Evolutionary conservation across 2,888 invertebrate genomes (phyloP).

Genomic region (Pharmacophagus antenor): DNA sequence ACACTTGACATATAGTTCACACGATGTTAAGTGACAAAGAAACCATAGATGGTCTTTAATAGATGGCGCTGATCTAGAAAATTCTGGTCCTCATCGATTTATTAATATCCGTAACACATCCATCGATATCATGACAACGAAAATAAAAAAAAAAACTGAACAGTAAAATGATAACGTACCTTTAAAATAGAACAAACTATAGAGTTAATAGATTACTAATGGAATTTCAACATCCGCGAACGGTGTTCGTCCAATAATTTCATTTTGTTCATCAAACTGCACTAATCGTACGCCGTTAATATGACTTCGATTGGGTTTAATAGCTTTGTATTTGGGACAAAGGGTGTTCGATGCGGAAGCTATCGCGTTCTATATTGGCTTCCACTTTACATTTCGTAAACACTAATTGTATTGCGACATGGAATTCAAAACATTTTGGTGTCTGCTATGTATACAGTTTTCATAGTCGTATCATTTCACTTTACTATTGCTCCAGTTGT

Average conservation of each 20-base stretch:
- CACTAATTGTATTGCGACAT: not conserved
- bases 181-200: no score
- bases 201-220: not conserved
- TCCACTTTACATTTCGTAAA: conserved; percentile 19
- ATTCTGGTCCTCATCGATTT: no score
- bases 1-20: no score
- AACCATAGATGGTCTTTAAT: no score
- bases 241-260: conserved; percentile 3
- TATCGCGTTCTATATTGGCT: not conserved
- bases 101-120: no score
- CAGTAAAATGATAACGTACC: no score
- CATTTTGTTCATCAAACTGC: conserved; percentile 11
- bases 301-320: conserved; percentile 21
- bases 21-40: no score
- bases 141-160: no score
- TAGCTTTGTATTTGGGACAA: conserved; percentile 19
- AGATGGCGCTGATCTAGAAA: no score
- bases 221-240: conserved; percentile 3
- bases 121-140: no score
- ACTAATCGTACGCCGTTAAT: conserved; percentile 5
- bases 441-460: not conserved
- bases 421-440: conserved; percentile 6
- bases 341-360: conserved; percentile 20
- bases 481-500: not conserved
- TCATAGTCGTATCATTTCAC: not conserved